Base-by-base conservation (phyloP, 2,113 vertebrate species). In the Actenoides hombroni region DNA sequence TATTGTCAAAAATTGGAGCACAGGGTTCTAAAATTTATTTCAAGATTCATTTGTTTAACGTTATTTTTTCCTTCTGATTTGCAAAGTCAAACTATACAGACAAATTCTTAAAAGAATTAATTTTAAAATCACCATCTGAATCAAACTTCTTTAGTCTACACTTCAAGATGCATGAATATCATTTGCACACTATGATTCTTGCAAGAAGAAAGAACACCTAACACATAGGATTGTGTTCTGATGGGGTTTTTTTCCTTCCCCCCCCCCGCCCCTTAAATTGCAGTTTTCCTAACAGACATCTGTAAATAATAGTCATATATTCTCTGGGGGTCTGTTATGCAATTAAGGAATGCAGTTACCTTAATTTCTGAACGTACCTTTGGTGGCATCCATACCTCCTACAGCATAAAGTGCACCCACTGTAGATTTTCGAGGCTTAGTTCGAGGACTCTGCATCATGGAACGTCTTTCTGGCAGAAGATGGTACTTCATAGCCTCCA, bases 401-500 rank as follows among this genome's bases (percentile, higher is more conserved):
- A 99, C 99, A 67, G 99, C 99, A 92, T 99, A 99, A 57, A 99
- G 99, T 17, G 99, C 98, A 11, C 99, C 99, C 42, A 99, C 99
- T 6, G 99, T 99, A 35, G 99, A 99, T 96, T 99, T 99, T n/a
- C 99, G 98, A 10, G 99, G 99, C 94, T 99, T 99, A 7, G 99
- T 99, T 70, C 99, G 97, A 29, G 99, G 99, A 73, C 99, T 99
- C 94, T 99, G 99, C 97, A 99, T 98, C 99, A 99, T 99, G 13
- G 99, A 98, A 20, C 99, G 97, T 86, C 99, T 98, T 75, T 99
- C 99, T 11, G 99, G 99, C 73, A 99, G 97, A 8, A 99, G 98
- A 82, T 99, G 99, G 76, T 99, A 99, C 89, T 99, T 99, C 99
- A 99, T 99, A 60, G 99, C 99, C 97, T 99, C 99, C 99, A 99